phyloP scores from a whole-genome alignment of 2,888 invertebrate genomes.

The Stenichneumon culpator region DNA sequence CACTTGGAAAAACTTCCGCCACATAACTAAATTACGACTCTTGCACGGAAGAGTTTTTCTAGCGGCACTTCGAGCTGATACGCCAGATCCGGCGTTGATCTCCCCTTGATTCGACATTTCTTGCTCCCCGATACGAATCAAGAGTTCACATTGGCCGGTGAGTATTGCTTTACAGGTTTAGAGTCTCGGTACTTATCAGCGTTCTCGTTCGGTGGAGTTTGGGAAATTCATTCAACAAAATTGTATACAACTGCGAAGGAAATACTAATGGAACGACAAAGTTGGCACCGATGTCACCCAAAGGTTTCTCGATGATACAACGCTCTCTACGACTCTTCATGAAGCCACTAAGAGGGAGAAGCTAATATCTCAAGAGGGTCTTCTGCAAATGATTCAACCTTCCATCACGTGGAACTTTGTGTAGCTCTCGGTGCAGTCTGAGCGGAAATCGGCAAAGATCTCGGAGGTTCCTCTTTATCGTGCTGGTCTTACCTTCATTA shows the following conservation, averaged over 20 bases:
- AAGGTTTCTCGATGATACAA: conserved; percentile 56
- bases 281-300: conserved; percentile 60
- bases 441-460: conserved; percentile 68
- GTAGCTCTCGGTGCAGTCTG: conserved; percentile 29
- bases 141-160: background rate
- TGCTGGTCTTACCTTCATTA: conserved; percentile 68
- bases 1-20: background rate
- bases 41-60: background rate
- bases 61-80: background rate
- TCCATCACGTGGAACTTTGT: conserved; percentile 59
- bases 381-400: conserved; percentile 60
- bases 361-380: conserved; percentile 36
- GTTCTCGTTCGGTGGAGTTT: background rate
- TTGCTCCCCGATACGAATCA: background rate
- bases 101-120: background rate
- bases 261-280: conserved; percentile 74
- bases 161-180: background rate
- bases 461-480: conserved; percentile 59
- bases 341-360: conserved; percentile 18
- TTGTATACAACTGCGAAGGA: background rate
- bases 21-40: conserved; percentile 2
- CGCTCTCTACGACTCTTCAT: conserved; percentile 28
- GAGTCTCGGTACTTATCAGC: background rate
- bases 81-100: background rate
- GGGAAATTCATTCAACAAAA: background rate